Conservation (phyloP, 2,113 vertebrate genomes). For the Ammodytes dubius region DNA sequence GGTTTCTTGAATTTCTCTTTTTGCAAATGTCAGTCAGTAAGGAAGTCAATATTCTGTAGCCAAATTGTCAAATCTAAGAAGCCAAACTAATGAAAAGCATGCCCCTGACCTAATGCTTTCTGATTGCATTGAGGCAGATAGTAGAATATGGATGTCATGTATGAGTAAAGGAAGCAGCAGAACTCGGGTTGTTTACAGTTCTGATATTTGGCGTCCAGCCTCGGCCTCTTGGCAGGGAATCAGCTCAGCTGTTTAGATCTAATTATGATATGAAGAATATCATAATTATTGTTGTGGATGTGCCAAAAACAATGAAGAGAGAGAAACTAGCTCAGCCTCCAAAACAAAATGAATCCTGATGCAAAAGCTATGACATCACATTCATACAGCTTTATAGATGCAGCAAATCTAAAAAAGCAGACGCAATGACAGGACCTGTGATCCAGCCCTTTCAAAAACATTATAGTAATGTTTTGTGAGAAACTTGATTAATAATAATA, state of each 20-base stretch:
- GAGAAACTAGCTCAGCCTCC: constrained; percentile 4
- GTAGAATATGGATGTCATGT: neutral
- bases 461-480: neutral
- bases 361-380: neutral
- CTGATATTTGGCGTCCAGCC: neutral
- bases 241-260: constrained; percentile 46
- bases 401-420: constrained; percentile 1
- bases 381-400: neutral
- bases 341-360: neutral
- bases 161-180: neutral
- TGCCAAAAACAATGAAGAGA: constrained; percentile 20
- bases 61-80: constrained; percentile 7
- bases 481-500: too few relatives aligned
- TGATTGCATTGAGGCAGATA: constrained; percentile 1
- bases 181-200: constrained; percentile 1
- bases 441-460: neutral
- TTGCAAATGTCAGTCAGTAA: too few relatives aligned
- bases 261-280: constrained; percentile 52
- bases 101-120: neutral
- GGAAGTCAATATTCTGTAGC: too few relatives aligned
- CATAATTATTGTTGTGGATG: constrained; percentile 13
- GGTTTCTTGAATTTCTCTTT: too few relatives aligned
- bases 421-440: neutral
- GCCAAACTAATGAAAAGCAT: constrained; percentile 7
- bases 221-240: constrained; percentile 33